Evolutionary conservation across 2,888 invertebrate species (phyloP).

Genomic region (Pasiphila rectangulata): DNA sequence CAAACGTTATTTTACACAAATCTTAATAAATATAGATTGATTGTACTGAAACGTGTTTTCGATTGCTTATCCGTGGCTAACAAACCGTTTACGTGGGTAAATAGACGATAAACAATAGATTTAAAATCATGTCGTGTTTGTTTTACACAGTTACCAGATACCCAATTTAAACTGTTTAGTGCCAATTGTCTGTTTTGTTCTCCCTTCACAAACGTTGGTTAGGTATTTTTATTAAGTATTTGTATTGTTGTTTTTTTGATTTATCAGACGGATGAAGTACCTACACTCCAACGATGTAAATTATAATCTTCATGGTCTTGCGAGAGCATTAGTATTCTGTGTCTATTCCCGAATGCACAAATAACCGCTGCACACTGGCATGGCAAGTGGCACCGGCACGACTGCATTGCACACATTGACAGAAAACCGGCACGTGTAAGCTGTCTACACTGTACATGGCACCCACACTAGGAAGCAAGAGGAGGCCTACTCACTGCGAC

Average conservation of each 20-base stretch:
- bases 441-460: constrained; percentile 32
- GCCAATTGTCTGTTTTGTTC: not conserved
- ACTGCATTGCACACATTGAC: constrained; percentile 48
- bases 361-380: constrained; percentile 39
- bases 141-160: not conserved
- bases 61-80: not conserved
- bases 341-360: constrained; percentile 36
- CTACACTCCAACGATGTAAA: not conserved
- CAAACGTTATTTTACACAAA: not conserved
- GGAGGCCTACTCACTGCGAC: constrained; percentile 35
- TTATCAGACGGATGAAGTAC: not conserved
- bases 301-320: constrained; percentile 2
- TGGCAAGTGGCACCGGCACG: too few relatives aligned
- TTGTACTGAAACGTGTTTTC: not conserved
- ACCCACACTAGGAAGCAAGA: constrained; percentile 38
- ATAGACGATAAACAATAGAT: not conserved
- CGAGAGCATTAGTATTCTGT: constrained; percentile 27
- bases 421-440: constrained; percentile 53
- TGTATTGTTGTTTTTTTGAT: not conserved
- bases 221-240: not conserved
- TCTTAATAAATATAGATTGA: not conserved
- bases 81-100: not conserved
- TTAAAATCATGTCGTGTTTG: not conserved
- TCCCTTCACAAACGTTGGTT: not conserved
- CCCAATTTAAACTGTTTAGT: not conserved